Evolutionary conservation across 2,797 vertebrate species (phyloP).

Genomic region (Periophthalmus magnuspinnatus): DNA sequence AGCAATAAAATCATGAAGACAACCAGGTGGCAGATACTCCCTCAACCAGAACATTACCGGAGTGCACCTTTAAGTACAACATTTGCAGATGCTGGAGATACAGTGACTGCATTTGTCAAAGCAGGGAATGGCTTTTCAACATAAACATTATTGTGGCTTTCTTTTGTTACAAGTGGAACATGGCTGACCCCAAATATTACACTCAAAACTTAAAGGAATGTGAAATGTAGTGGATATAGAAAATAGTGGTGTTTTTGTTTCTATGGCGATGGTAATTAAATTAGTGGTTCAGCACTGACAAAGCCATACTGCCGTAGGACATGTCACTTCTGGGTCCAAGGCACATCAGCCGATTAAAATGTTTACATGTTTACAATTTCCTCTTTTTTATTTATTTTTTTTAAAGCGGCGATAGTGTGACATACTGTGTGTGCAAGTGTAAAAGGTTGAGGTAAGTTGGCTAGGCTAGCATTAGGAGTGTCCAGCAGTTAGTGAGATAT

Average conservation of each 20-base stretch:
- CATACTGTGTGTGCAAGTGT: no score
- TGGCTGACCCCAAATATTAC: conserved; percentile 3
- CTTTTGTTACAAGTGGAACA: not conserved
- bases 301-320: not conserved
- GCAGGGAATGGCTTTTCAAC: conserved; percentile 4
- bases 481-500: no score
- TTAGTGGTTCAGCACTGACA: not conserved
- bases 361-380: no score
- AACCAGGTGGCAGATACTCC: no score
- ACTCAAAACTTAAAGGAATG: conserved; percentile 19
- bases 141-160: conserved; percentile 1
- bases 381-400: no score
- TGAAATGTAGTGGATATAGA: not conserved
- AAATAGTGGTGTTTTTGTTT: not conserved
- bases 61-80: not conserved
- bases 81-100: not conserved
- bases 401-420: no score
- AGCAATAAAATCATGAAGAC: no score
- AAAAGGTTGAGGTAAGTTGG: no score
- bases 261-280: not conserved
- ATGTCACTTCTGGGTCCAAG: no score
- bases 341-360: no score
- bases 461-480: no score
- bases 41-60: no score
- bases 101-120: not conserved